Evolutionary conservation across 2,797 vertebrate species (phyloP), one percentile per base, ranked within the genome.

Genomic region (Semotilus atromaculatus): DNA sequence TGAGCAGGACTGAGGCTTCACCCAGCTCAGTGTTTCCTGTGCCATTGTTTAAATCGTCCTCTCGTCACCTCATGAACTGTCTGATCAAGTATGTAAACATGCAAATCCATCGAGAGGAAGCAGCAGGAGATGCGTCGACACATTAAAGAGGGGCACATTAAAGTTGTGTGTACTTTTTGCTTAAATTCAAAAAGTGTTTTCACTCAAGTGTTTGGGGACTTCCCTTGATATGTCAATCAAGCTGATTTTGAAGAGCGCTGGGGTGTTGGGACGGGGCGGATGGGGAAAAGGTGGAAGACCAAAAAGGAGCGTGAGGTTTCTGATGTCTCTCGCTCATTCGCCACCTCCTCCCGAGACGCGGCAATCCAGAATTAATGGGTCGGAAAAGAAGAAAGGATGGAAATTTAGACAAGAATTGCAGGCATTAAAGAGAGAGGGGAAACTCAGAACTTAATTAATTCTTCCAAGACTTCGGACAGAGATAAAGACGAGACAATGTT

Each of bases 191-290:
- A 91, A 90, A 86, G 9, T 70, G 62, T 81, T 90, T 81, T 64
- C 83, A 90, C 83, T 85, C 60, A 45, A 70, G 77, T 82, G 91
- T 85, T 87, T 7, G 81, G 89, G 89, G 89, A 93, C 84, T 90
- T 36, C 34, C 48, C 74, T 91, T 84, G 85, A 90, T 85, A 83
- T 86, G 91, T 89, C 92, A 92, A 74, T 93, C 91, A 91, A 55
- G 84, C 72, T 82, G 80, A 86, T 89, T 90, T 87, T 89, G 88
- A 91, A 90, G 82, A 73, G 10, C 38, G 58, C 60, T 13, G 86
- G 89, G 86, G 86, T 81, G 84, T 89, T 83, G 53, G 81, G 90
- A 83, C 77, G 85, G 88, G 89, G 83, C 55, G 23, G 31, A 26
- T 40, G 31, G 40, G 43, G 64, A 82, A 72, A 82, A 73, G 85